A percentile compares a stretch with the other conserved stretches of the same genome.
These are phyloP conservation scores for Phocides pigmalion DNA, from an alignment of 1,140 invertebrate species.

Conservation along the genomic window DNA sequence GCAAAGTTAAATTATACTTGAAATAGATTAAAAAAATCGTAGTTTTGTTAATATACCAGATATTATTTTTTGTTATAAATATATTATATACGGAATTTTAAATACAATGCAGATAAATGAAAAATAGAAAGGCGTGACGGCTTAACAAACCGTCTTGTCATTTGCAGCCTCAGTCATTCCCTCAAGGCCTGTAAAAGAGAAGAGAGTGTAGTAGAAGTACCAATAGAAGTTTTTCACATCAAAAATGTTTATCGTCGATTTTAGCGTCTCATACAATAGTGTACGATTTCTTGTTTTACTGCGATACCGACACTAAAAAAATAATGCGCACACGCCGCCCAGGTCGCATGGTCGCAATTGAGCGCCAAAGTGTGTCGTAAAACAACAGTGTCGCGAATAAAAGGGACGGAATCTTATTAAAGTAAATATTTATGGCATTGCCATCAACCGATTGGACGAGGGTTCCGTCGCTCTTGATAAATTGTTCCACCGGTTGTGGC, in stretches of 20 bases:
- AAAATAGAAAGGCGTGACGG: too few species aligned
- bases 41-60: too few species aligned
- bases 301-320: constrained; percentile 60
- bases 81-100: too few species aligned
- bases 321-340: constrained; percentile 57
- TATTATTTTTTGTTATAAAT: too few species aligned
- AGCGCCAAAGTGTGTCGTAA: constrained; percentile 72
- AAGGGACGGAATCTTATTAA: constrained; percentile 83
- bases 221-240: too few species aligned
- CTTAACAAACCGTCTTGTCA: too few species aligned
- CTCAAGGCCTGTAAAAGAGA: too few species aligned
- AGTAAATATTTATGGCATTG: constrained; percentile 83
- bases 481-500: constrained; percentile 68
- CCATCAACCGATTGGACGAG: constrained; percentile 80
- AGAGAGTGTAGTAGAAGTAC: too few species aligned
- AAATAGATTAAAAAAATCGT: too few species aligned
- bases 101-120: too few species aligned
- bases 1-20: too few species aligned
- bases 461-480: constrained; percentile 73
- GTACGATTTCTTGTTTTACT: constrained; percentile 44
- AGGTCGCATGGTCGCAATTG: constrained; percentile 55
- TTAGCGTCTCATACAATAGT: constrained; percentile 32
- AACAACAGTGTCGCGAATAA: constrained; percentile 72
- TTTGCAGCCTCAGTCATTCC: too few species aligned
- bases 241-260: constrained; percentile 25